These are phyloP conservation scores for Zoroaster sp. DNA, from an alignment of 53 echinoderm and acorn worm species.

Conservation along the genomic window DNA sequence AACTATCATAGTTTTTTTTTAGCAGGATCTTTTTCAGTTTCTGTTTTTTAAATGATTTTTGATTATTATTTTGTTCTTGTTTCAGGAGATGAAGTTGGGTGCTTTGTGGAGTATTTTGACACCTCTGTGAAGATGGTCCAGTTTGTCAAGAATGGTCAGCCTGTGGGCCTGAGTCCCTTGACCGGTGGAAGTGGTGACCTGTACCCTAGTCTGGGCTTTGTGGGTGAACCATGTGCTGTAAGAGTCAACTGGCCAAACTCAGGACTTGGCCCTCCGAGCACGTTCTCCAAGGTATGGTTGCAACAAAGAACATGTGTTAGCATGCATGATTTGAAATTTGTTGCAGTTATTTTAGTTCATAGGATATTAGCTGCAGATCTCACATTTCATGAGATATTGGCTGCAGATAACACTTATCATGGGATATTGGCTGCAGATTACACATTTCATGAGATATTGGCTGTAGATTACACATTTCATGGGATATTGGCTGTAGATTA, in stretches of 20 bases:
- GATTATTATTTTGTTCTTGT: neutral
- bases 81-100: constrained; percentile 83
- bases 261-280: constrained; percentile 47
- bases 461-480: no score
- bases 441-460: no score
- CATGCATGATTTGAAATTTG: no score
- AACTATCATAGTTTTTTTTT: neutral
- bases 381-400: no score
- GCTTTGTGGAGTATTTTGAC: constrained; percentile 70
- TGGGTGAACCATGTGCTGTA: constrained; percentile 64
- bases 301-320: no score
- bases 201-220: constrained; percentile 84
- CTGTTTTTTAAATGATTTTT: neutral
- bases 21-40: neutral
- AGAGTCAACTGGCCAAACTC: constrained; percentile 71
- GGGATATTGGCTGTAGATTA: no score
- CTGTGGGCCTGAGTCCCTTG: constrained; percentile 76
- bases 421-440: no score
- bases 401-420: no score
- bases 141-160: constrained; percentile 86
- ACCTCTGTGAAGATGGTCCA: constrained; percentile 72
- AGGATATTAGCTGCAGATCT: no score
- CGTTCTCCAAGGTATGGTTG: constrained; percentile 67
- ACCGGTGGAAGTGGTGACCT: constrained; percentile 76
- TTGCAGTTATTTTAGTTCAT: no score